Conservation (phyloP, 2,113 vertebrate species). For the Speoplatyrhinus poulsoni region DNA sequence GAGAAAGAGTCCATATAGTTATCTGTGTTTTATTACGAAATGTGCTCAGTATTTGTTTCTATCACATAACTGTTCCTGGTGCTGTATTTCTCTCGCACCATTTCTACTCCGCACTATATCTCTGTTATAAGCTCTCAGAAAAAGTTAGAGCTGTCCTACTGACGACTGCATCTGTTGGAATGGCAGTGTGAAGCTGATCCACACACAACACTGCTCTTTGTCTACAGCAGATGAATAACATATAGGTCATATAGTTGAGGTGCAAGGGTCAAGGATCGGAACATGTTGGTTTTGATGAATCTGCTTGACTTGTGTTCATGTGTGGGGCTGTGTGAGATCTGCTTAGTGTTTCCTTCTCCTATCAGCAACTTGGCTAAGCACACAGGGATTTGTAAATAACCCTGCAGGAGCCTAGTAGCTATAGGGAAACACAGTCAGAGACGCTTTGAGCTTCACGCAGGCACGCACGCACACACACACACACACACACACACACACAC, state of each 20-base stretch:
- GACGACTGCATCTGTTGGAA: background rate
- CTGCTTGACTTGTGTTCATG: constrained; percentile 1
- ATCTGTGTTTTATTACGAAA: constrained; percentile 52
- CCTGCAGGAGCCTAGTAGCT: constrained; percentile 51
- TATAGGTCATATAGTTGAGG: background rate
- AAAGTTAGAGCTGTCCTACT: background rate
- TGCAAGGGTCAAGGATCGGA: constrained; percentile 22
- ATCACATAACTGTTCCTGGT: background rate
- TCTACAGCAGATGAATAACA: constrained; percentile 3
- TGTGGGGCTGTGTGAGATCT: constrained; percentile 31
- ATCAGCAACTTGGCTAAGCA: constrained; percentile 53
- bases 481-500: constrained; percentile 10
- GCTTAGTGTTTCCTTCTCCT: constrained; percentile 56
- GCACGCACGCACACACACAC: constrained; percentile 14
- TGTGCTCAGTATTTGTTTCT: constrained; percentile 7
- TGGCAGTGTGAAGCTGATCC: constrained; percentile 1
- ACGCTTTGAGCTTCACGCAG: constrained; percentile 19
- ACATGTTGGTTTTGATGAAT: background rate
- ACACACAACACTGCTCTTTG: constrained; percentile 19
- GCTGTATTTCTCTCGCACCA: background rate
- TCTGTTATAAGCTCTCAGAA: background rate
- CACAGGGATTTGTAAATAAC: constrained; percentile 60
- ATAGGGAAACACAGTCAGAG: constrained; percentile 38
- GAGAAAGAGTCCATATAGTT: constrained; percentile 26
- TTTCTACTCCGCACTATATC: background rate